These are phyloP conservation scores for Coecobrya sp. DNA, from an alignment of 2,888 invertebrate species.

Conservation along the genomic window DNA sequence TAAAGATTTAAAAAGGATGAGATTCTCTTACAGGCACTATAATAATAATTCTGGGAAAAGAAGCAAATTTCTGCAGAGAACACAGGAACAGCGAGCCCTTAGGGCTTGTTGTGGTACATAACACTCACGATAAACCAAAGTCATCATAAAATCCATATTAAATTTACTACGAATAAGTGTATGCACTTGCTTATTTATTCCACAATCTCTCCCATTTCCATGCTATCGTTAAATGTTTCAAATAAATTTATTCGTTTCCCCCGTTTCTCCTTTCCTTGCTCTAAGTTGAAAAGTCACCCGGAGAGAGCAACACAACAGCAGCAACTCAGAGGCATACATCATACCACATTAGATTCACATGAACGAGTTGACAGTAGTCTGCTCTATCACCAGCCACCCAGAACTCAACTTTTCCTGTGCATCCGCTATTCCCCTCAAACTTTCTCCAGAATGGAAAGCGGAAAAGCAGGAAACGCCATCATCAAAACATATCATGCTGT, in stretches of 20 bases:
- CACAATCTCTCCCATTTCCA: neutral
- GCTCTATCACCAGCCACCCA: slow-evolving; percentile 35
- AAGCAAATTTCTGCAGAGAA: neutral
- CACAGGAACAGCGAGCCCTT: neutral
- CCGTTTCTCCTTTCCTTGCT: neutral
- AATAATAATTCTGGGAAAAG: slow-evolving; percentile 18
- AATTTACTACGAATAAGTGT: neutral
- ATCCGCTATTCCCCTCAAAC: neutral
- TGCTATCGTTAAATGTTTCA: neutral
- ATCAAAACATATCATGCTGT: too few species aligned
- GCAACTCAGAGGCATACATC: slow-evolving; percentile 13
- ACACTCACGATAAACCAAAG: too few species aligned
- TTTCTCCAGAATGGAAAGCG: neutral
- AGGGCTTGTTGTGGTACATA: neutral
- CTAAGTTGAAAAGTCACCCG: neutral
- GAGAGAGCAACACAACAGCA: neutral
- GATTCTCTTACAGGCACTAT: slow-evolving; percentile 14
- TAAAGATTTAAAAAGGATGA: neutral
- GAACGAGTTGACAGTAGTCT: slow-evolving; percentile 60
- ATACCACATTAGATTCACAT: slow-evolving; percentile 56
- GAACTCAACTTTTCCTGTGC: neutral
- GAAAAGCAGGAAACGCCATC: neutral
- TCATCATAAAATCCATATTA: neutral
- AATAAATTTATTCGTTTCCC: neutral
- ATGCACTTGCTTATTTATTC: neutral